Conservation (phyloP, 2,888 invertebrate genomes). For the Boloria euphrosyne region DNA sequence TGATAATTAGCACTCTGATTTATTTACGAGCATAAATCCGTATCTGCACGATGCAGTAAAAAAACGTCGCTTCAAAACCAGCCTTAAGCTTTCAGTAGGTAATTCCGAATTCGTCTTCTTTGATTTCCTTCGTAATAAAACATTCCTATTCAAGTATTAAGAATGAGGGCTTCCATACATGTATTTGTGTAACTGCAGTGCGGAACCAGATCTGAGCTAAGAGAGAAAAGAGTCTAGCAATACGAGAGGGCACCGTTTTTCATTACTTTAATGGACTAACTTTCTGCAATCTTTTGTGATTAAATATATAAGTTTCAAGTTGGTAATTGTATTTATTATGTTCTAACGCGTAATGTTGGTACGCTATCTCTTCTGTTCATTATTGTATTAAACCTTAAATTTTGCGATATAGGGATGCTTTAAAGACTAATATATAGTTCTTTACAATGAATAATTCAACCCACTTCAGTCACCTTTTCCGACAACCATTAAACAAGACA, state of each 20-base stretch:
- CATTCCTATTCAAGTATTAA: constrained; percentile 55
- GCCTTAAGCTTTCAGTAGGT: too few species aligned
- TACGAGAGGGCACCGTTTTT: constrained; percentile 72
- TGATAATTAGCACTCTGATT: too few species aligned
- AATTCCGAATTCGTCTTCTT: too few species aligned
- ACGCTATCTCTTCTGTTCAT: constrained; percentile 2
- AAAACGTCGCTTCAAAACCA: too few species aligned
- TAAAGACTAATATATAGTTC: too few species aligned
- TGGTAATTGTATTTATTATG: constrained; percentile 21
- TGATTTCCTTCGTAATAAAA: neutral
- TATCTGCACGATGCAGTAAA: too few species aligned
- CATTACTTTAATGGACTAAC: constrained; percentile 69
- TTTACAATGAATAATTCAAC: too few species aligned
- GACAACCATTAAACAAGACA: too few species aligned
- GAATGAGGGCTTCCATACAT: constrained; percentile 75
- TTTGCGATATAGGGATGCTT: too few species aligned
- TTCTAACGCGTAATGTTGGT: constrained; percentile 7
- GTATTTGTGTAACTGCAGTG: constrained; percentile 75
- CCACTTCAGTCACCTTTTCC: too few species aligned
- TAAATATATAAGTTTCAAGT: constrained; percentile 23
- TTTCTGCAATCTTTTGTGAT: constrained; percentile 59
- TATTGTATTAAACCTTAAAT: neutral
- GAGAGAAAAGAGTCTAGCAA: constrained; percentile 45
- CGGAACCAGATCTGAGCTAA: constrained; percentile 47
- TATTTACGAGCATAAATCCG: too few species aligned